A percentile compares a stretch with the other conserved stretches of the same genome.
Conservation (phyloP, 1,140 invertebrate species). For the Planococcus citri region DNA sequence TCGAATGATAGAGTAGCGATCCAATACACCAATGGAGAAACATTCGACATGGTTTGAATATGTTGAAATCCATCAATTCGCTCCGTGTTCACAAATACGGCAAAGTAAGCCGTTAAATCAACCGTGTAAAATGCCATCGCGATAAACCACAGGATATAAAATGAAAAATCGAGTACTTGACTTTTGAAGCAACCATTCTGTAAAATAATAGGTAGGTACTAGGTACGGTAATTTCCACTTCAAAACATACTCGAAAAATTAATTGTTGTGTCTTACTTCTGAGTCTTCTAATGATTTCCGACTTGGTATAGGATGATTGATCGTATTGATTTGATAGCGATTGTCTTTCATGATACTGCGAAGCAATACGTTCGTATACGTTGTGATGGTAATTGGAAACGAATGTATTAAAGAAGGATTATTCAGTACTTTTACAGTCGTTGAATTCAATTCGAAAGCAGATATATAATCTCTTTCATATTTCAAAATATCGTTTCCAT, state of each 20-base stretch:
- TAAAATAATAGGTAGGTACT: too few relatives aligned
- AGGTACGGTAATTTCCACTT: too few relatives aligned
- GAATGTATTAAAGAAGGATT: conserved; percentile 36
- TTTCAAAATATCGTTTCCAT: conserved; percentile 17
- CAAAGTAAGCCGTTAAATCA: background rate
- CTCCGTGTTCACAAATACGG: background rate
- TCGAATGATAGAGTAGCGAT: background rate
- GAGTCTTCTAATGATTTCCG: too few relatives aligned
- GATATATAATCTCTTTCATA: conserved; percentile 24
- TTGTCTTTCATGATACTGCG: conserved; percentile 27
- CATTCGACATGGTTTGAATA: background rate
- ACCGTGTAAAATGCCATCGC: background rate
- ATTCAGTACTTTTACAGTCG: conserved; percentile 24
- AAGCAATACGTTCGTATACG: conserved; percentile 37
- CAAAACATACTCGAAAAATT: too few relatives aligned
- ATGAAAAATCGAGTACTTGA: too few relatives aligned
- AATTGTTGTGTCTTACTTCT: too few relatives aligned
- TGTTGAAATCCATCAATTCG: background rate
- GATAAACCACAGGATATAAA: background rate
- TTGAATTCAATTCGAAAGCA: conserved; percentile 18
- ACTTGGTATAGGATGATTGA: conserved; percentile 43
- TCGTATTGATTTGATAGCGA: conserved; percentile 39
- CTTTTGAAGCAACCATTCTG: too few relatives aligned
- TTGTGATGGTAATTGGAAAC: conserved; percentile 36
- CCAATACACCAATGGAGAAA: background rate